Evolutionary conservation across 2,888 invertebrate species (phyloP).

Genomic region (Phaedon cochleariae): DNA sequence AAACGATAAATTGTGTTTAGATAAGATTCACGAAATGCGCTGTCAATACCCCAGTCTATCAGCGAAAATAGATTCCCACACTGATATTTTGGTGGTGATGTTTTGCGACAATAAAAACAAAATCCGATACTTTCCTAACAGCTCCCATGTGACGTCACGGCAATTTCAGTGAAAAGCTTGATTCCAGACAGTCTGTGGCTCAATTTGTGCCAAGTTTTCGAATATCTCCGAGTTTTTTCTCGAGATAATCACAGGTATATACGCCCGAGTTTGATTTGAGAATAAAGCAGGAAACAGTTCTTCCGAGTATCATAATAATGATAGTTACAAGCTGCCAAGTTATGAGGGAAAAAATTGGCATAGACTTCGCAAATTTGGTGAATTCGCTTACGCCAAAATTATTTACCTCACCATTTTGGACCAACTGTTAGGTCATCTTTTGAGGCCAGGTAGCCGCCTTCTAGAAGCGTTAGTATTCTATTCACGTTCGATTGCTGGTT

Average conservation of each 20-base stretch:
- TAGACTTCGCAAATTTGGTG: too few species aligned
- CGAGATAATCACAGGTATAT: background rate
- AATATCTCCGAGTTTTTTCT: background rate
- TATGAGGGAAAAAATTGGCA: too few species aligned
- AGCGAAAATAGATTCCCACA: slow-evolving; percentile 4
- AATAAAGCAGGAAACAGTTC: background rate
- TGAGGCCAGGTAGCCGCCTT: too few species aligned
- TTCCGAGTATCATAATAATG: background rate
- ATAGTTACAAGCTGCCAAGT: too few species aligned
- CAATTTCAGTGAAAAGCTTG: background rate
- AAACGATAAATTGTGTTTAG: slow-evolving; percentile 3
- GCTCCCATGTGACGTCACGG: background rate
- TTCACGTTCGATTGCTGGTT: too few species aligned
- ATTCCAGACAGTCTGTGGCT: slow-evolving; percentile 1
- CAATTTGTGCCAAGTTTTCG: background rate
- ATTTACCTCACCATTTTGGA: too few species aligned
- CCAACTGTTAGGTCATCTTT: too few species aligned
- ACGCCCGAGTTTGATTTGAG: background rate
- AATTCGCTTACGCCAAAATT: too few species aligned
- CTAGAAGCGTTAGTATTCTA: too few species aligned
- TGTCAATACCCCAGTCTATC: slow-evolving; percentile 8
- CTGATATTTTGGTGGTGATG: background rate
- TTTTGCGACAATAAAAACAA: background rate
- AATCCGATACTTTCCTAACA: background rate
- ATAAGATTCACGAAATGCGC: background rate